Percentiles rank a stretch among this genome's conserved stretches.
These are phyloP conservation scores for Emydura subglobosa DNA, from an alignment of 2,113 vertebrate genomes.

Conservation along the genomic window DNA sequence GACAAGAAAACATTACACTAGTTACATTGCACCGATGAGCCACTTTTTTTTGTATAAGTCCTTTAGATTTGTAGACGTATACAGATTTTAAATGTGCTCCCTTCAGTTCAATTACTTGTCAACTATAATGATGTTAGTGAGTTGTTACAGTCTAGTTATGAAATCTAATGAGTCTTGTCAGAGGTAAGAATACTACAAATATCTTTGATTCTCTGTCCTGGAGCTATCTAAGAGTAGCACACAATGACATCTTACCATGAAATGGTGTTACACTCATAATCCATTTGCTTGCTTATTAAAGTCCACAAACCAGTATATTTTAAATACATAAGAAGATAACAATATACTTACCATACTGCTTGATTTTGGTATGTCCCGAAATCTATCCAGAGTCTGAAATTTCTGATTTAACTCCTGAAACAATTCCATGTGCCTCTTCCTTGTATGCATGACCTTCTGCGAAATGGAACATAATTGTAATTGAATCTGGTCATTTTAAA, in stretches of 20 bases:
- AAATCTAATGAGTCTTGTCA: background rate
- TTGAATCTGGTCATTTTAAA: constrained; percentile 23
- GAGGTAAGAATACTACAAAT: constrained; percentile 2
- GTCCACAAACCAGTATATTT: constrained; percentile 16
- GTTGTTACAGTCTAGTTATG: background rate
- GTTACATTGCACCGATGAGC: constrained; percentile 26
- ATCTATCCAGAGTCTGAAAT: constrained; percentile 99
- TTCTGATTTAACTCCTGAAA: constrained; percentile 99
- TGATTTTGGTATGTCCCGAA: constrained; percentile 99
- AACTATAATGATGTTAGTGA: constrained; percentile 9
- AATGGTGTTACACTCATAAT: background rate
- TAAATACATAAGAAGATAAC: constrained; percentile 18
- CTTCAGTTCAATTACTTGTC: constrained; percentile 47
- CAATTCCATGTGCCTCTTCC: constrained; percentile 99
- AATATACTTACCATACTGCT: constrained; percentile 94
- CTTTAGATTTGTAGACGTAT: constrained; percentile 37
- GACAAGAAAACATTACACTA: constrained; percentile 36
- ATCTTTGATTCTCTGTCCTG: constrained; percentile 6
- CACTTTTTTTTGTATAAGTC: constrained; percentile 20
- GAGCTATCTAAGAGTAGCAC: background rate
- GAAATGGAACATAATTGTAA: constrained; percentile 80
- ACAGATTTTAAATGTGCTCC: constrained; percentile 33
- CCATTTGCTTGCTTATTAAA: background rate
- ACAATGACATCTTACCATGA: background rate
- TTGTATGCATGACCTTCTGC: constrained; percentile 99